Evolutionary conservation across 2,888 invertebrate species (phyloP).

Genomic region (Encarsia formosa): DNA sequence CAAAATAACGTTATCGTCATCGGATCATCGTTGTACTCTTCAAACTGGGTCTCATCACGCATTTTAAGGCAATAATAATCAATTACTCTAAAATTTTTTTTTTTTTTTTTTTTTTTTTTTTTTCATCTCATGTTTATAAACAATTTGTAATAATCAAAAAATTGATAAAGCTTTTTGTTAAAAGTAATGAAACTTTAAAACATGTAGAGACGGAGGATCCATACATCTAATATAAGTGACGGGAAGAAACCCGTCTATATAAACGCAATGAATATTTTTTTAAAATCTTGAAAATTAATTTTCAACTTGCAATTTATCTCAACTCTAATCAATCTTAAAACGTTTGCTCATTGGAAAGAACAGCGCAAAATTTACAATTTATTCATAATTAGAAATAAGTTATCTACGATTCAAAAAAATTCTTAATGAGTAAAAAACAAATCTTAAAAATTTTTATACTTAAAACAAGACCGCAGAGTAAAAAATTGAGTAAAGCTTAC

Average conservation of each 20-base stretch:
- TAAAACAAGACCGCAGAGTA: slow-evolving; percentile 20
- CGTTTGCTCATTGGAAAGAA: slow-evolving; percentile 1
- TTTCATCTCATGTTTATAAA: slow-evolving; percentile 5
- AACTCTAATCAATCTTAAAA: slow-evolving; percentile 13
- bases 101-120: background rate
- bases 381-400: slow-evolving; percentile 13
- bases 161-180: slow-evolving; percentile 24
- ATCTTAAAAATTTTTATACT: slow-evolving; percentile 16
- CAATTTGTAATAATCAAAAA: slow-evolving; percentile 11
- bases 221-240: too few relatives aligned
- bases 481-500: slow-evolving; percentile 21
- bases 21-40: slow-evolving; percentile 26
- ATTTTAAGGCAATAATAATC: slow-evolving; percentile 30
- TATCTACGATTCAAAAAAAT: slow-evolving; percentile 10
- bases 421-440: slow-evolving; percentile 22
- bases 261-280: too few relatives aligned
- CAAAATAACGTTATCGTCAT: slow-evolving; percentile 27
- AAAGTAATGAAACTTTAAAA: slow-evolving; percentile 28
- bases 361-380: slow-evolving; percentile 15
- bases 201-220: too few relatives aligned
- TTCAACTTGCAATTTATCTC: slow-evolving; percentile 14
- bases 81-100: slow-evolving; percentile 25
- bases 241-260: too few relatives aligned
- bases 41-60: slow-evolving; percentile 23
- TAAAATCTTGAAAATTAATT: slow-evolving; percentile 22